These are phyloP conservation scores for Spisula subtruncata DNA, from an alignment of 2,888 invertebrate genomes.

Conservation along the genomic window DNA sequence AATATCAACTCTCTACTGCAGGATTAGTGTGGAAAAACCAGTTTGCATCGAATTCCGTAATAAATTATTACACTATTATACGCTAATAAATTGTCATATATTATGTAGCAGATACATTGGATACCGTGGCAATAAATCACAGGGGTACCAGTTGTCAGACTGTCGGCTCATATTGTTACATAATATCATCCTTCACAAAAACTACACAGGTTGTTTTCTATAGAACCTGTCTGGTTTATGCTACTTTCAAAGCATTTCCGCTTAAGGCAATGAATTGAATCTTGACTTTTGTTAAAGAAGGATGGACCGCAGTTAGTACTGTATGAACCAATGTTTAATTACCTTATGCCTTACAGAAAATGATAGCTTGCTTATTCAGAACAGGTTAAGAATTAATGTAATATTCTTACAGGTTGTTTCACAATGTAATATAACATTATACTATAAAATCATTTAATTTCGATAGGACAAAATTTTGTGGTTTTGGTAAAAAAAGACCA, in stretches of 20 bases:
- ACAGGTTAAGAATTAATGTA: not conserved
- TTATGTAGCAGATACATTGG: not conserved
- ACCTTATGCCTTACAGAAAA: not conserved
- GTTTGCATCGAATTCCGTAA: not conserved
- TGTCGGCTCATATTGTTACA: not conserved
- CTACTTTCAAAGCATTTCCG: conserved; percentile 10
- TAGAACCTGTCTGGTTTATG: not conserved
- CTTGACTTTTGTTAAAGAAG: not conserved
- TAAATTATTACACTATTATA: too few relatives aligned
- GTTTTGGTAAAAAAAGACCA: too few relatives aligned
- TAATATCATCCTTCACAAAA: not conserved
- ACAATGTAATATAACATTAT: not conserved
- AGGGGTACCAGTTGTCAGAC: not conserved
- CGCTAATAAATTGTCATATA: not conserved
- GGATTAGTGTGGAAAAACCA: too few relatives aligned
- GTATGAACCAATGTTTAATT: not conserved
- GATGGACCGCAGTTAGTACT: not conserved
- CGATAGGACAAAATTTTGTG: too few relatives aligned
- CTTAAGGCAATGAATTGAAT: not conserved
- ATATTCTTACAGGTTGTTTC: not conserved
- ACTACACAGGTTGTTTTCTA: not conserved
- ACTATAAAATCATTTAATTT: not conserved
- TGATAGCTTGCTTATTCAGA: not conserved
- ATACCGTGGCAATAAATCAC: not conserved
- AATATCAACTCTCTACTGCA: too few relatives aligned